phyloP scores from a whole-genome alignment of 2,797 vertebrate species.

The Anomalospiza imberbis region DNA sequence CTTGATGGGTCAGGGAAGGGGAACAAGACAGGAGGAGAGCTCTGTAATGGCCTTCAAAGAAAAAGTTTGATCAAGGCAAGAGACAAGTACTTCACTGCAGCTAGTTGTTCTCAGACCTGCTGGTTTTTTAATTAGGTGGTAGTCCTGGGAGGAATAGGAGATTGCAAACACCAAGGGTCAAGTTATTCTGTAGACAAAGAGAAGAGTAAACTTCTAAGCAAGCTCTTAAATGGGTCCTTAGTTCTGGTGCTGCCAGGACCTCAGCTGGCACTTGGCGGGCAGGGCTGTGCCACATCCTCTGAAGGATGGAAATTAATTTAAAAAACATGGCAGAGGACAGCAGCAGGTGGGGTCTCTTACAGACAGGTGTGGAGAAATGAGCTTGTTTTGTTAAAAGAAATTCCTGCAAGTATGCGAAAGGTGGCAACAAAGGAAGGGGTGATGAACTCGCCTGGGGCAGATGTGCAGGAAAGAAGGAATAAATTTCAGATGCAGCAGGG shows the following conservation, averaged over 20 bases:
- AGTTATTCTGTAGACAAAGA: background rate
- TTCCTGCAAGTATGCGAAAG: background rate
- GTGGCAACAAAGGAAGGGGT: background rate
- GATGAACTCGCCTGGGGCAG: accelerated
- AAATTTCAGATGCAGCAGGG: background rate
- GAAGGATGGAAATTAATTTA: background rate
- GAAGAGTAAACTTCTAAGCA: background rate
- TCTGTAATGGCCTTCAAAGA: background rate
- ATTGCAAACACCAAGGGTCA: background rate
- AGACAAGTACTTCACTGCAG: background rate
- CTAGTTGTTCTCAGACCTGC: background rate
- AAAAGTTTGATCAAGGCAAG: background rate
- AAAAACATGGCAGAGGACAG: background rate
- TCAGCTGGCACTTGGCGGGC: accelerated
- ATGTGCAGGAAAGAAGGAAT: background rate
- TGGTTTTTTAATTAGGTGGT: background rate
- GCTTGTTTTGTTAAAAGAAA: background rate
- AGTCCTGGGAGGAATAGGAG: background rate
- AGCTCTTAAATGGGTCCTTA: background rate
- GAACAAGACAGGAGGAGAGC: background rate
- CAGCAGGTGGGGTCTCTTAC: background rate
- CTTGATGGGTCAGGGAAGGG: background rate
- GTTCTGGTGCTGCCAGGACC: background rate
- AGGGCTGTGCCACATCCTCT: background rate
- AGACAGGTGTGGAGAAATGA: background rate